Evolutionary conservation across 2,888 invertebrate genomes (phyloP), one percentile per base, ranked within the genome.

Genomic region (Epirrhoe alternata): DNA sequence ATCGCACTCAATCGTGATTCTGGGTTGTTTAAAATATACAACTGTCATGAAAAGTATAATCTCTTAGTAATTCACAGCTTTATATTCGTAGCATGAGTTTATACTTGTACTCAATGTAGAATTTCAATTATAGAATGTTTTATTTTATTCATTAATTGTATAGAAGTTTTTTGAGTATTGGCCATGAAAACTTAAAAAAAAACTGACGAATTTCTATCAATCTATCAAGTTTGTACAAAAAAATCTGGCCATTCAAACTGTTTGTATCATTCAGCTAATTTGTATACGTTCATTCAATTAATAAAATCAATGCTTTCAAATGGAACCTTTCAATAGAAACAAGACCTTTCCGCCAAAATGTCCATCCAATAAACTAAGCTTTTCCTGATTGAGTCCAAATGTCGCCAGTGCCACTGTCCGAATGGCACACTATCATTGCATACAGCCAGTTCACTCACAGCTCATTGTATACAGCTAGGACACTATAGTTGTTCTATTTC

Each of bases 351-450:
- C 45, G 56, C 53, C 47, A 64, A 57, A 61, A 54, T 61, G 52
- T 61, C 59, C 60, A 49, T 51, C 33, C 68, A 59, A 54, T 60
- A 71, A 54, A 69, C 60, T 70, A 66, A 74, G 33, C 64, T 35
- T 24, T 66, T 54, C 45, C 51, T 33, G 53, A 56, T 61, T 61
- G 67, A 42, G 47, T 30, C 68, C 16, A 61, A 68, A 57, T 63
- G 51, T 64, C 57, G 47, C 30, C 55, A 16, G 16, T 61, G 62
- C 54, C 59, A 59, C 59, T 57, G 56, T 61, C 16, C 57, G 45
- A 57, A 61, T 61, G 33, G 57, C 45, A 45, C 17, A 60, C 67
- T 17, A 54, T 56, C 60, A 56, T 63, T 50, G 60, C 53, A 52
- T 24, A 57, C 42, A 64, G 52, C 50, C 33, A 33, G 53, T 12